These are phyloP conservation scores for Artemisiospiza belli DNA, from an alignment of 2,113 vertebrate genomes.

Conservation along the genomic window DNA sequence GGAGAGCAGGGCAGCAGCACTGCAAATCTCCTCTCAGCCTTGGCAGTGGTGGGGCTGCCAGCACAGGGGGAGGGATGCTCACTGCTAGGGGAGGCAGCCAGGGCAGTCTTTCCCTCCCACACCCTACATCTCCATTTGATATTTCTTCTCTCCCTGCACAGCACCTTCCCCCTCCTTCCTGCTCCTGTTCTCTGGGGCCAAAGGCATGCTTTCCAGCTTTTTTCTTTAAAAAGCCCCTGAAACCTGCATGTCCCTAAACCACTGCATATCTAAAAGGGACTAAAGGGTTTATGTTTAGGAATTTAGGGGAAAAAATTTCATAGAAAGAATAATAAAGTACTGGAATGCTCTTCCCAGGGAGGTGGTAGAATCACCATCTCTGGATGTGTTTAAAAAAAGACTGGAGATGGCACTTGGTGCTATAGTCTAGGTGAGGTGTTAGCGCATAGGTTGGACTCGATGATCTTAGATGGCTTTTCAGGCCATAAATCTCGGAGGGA, in stretches of 20 bases:
- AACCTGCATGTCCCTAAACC: neutral
- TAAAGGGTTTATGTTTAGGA: neutral
- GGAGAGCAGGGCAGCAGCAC: neutral
- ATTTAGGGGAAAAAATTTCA: too few species aligned
- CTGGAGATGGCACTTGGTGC: too few species aligned
- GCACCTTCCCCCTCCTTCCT: neutral
- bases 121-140: neutral
- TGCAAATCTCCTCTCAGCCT: neutral
- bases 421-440: too few species aligned
- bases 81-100: neutral
- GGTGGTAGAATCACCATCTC: too few species aligned
- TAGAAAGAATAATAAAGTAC: too few species aligned
- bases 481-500: too few species aligned
- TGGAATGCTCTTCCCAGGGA: too few species aligned
- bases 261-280: neutral
- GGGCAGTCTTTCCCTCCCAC: neutral
- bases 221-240: neutral
- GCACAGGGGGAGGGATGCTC: neutral
- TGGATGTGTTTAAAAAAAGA: too few species aligned
- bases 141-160: neutral
- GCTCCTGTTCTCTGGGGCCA: neutral
- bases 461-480: too few species aligned
- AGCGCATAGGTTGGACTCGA: too few species aligned
- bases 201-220: neutral
- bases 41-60: fast-evolving